phyloP scores from a whole-genome alignment of 2,797 vertebrate species.

The Microctenopoma lineatum region DNA sequence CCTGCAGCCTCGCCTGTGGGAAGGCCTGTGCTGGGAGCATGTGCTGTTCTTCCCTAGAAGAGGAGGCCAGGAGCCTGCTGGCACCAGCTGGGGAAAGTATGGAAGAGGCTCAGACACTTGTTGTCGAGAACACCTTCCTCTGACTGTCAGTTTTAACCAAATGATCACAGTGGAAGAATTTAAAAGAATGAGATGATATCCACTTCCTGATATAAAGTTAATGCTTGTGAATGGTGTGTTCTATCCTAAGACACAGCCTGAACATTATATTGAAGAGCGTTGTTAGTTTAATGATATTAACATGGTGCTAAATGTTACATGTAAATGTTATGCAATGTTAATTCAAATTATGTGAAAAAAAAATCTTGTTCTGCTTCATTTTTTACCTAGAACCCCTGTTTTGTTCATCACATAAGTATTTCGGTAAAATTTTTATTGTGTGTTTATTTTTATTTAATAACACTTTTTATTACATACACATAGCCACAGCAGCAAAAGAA shows the following conservation, averaged over 20 bases:
- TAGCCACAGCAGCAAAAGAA: background rate
- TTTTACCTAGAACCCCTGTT: conserved; percentile 12
- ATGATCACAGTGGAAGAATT: background rate
- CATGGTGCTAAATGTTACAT: background rate
- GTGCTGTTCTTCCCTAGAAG: conserved; percentile 71
- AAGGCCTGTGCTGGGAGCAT: conserved; percentile 68
- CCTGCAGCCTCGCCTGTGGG: conserved; percentile 77
- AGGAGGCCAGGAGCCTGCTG: conserved; percentile 10
- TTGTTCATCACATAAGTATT: background rate
- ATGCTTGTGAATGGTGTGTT: background rate
- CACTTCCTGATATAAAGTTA: background rate
- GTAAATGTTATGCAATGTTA: background rate
- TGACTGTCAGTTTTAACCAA: conserved; percentile 22
- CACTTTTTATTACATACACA: background rate
- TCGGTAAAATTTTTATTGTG: conserved; percentile 26
- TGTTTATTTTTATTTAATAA: no score
- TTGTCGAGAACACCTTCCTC: conserved; percentile 73
- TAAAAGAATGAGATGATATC: background rate
- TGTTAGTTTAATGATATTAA: conserved; percentile 33
- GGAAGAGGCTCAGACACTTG: conserved; percentile 54
- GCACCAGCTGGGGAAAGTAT: conserved; percentile 48
- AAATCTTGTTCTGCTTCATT: background rate
- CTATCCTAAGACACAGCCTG: background rate
- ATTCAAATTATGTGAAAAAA: background rate
- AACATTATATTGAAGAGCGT: background rate